A percentile compares a stretch with the other conserved stretches of the same genome.
Conservation (phyloP, 2,888 invertebrate species). For the Dichetophora obliterata region DNA sequence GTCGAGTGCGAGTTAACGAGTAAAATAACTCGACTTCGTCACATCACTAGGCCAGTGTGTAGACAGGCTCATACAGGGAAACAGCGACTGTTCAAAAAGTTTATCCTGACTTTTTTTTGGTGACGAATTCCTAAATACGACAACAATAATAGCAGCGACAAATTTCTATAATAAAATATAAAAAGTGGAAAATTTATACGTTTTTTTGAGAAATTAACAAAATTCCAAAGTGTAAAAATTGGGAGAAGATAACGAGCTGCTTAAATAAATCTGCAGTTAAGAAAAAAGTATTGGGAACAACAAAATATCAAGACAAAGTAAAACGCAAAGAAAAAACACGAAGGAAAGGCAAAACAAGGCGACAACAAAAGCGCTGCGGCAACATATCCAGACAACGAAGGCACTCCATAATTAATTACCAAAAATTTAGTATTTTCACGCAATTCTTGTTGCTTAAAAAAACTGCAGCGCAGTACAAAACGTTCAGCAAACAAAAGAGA, state of each 20-base stretch:
- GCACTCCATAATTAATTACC: background rate
- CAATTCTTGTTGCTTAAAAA: background rate
- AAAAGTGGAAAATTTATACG: background rate
- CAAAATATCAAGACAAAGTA: background rate
- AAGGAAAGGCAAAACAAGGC: background rate
- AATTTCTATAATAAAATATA: no score
- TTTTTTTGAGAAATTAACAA: slow-evolving; percentile 5
- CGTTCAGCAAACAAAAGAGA: background rate
- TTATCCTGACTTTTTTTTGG: background rate
- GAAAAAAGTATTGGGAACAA: background rate
- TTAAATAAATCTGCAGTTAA: background rate
- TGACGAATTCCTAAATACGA: slow-evolving; percentile 1
- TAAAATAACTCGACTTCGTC: no score
- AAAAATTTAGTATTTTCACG: background rate
- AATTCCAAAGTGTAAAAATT: slow-evolving; percentile 1
- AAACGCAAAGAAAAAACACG: background rate
- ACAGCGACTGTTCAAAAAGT: background rate
- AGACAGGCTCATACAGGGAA: background rate
- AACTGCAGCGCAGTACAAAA: background rate
- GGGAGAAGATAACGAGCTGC: background rate
- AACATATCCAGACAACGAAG: background rate
- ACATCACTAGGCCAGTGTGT: no score
- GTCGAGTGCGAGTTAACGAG: no score
- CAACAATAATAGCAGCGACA: background rate
- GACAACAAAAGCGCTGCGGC: background rate